Evolutionary conservation across 2,113 vertebrate genomes (phyloP).

Genomic region (Micromys minutus): DNA sequence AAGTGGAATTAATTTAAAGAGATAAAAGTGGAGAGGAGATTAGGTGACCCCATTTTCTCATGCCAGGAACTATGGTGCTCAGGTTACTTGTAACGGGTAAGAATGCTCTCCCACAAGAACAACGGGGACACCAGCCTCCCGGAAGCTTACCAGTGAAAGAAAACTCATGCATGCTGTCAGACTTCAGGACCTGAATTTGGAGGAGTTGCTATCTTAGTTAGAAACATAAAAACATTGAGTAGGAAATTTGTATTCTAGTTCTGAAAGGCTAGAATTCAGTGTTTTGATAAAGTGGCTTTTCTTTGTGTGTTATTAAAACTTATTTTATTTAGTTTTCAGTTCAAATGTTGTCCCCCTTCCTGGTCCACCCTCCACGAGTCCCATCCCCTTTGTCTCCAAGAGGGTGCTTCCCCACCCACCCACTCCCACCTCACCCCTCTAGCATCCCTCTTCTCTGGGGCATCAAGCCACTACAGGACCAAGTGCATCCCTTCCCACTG

Average conservation of each 20-base stretch:
- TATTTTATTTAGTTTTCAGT: too few species aligned
- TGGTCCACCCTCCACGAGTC: too few species aligned
- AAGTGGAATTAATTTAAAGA: conserved; percentile 9
- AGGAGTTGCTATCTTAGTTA: conserved; percentile 20
- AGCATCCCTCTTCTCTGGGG: not conserved
- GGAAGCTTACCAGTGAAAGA: not conserved
- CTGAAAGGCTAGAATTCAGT: conserved; percentile 31
- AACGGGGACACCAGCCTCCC: not conserved
- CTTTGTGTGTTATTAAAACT: not conserved
- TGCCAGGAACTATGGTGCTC: not conserved
- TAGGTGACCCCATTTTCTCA: not conserved
- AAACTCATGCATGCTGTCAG: not conserved
- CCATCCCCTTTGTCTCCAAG: too few species aligned
- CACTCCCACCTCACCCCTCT: too few species aligned
- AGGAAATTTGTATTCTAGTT: conserved; percentile 35
- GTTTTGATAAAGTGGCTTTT: not conserved
- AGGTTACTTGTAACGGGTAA: not conserved
- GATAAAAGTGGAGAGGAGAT: not conserved
- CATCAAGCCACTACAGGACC: too few species aligned
- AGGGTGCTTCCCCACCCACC: too few species aligned
- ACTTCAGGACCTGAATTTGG: conserved; percentile 34
- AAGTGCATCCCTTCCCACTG: too few species aligned
- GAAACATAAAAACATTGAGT: not conserved
- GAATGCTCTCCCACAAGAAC: not conserved
- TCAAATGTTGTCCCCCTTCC: too few species aligned